Evolutionary conservation across 2,797 vertebrate species (phyloP).

Genomic region (Melopsittacus undulatus): DNA sequence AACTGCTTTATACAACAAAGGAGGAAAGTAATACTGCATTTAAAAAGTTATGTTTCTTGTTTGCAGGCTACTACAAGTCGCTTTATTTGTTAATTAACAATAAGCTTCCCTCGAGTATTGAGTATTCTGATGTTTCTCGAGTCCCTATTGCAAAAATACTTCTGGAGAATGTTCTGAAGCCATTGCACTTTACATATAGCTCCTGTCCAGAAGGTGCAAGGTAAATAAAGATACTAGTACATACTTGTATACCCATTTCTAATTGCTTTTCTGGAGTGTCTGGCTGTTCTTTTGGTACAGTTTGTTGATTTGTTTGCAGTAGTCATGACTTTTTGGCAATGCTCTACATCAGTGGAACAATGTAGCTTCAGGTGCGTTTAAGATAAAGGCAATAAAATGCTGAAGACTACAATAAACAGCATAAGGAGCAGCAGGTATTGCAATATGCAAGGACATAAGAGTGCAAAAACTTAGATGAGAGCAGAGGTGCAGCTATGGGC

Average conservation of each 20-base stretch:
- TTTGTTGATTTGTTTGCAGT: neutral
- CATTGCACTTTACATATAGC: constrained; percentile 97
- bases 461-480: neutral
- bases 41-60: neutral
- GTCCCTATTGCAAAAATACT: constrained; percentile 93
- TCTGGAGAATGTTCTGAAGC: constrained; percentile 96
- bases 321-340: neutral
- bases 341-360: neutral
- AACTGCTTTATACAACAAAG: neutral
- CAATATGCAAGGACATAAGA: neutral
- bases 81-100: constrained; percentile 95
- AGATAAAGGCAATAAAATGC: constrained; percentile 1
- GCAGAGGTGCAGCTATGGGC: neutral
- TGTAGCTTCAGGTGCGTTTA: neutral
- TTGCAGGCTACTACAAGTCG: constrained; percentile 92
- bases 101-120: constrained; percentile 94
- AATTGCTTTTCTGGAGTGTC: neutral
- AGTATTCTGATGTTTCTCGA: constrained; percentile 90
- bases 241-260: neutral
- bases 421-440: neutral
- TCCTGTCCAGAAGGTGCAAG: constrained; percentile 93
- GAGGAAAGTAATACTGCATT: neutral
- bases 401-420: neutral
- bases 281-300: neutral
- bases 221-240: constrained; percentile 67